Conservation (phyloP, 2,113 vertebrate species). For the Oriolus oriolus region DNA sequence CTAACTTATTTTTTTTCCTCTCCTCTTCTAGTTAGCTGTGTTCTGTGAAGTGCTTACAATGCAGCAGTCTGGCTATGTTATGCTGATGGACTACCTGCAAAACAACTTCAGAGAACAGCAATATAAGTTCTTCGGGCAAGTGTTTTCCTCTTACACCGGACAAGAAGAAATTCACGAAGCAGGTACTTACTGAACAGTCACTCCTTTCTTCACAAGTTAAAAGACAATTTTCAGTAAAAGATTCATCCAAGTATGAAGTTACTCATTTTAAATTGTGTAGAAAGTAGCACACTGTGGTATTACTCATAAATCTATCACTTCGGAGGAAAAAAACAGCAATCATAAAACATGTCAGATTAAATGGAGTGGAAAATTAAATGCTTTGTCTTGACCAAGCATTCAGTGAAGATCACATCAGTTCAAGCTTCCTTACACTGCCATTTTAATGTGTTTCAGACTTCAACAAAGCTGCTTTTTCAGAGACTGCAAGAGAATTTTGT, state of each 20-base stretch:
- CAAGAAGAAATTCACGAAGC: constrained; percentile 88
- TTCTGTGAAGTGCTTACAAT: constrained; percentile 99
- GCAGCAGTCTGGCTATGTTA: constrained; percentile 94
- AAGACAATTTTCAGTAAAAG: neutral
- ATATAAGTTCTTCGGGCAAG: constrained; percentile 87
- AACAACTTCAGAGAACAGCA: constrained; percentile 95
- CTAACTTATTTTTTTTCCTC: neutral
- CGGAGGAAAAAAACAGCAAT: neutral
- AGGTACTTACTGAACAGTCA: constrained; percentile 70
- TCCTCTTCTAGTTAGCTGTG: constrained; percentile 79
- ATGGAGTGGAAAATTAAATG: constrained; percentile 45
- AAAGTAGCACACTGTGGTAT: neutral
- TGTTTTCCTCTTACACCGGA: constrained; percentile 95
- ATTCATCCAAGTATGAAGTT: neutral
- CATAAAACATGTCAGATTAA: constrained; percentile 2
- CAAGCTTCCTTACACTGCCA: neutral
- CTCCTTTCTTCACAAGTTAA: neutral
- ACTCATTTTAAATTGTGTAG: neutral
- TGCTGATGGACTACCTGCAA: constrained; percentile 98
- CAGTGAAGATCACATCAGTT: neutral
- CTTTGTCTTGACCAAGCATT: constrained; percentile 10
- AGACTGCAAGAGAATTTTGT: neutral
- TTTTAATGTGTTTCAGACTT: neutral
- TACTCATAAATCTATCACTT: constrained; percentile 23
- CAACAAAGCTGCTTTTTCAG: neutral